These are phyloP conservation scores for Dendronephthya gigantea DNA, from an alignment of 64 coral and sea anemone genomes.

Conservation along the genomic window DNA sequence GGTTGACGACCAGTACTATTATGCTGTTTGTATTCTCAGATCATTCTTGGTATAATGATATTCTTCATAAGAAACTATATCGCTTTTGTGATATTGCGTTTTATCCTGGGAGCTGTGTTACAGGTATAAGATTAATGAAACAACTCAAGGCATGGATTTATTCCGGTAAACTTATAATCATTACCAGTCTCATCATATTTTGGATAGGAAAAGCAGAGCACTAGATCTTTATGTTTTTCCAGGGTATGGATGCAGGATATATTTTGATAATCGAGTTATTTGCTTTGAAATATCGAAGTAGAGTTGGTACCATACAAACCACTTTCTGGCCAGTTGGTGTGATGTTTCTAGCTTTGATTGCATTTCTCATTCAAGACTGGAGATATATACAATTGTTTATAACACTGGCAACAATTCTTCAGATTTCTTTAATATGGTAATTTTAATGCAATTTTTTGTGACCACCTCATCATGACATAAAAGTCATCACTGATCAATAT, in stretches of 20 bases:
- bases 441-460: background rate
- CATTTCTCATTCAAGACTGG: background rate
- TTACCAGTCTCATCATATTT: background rate
- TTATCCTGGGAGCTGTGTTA: background rate
- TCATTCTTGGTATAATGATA: background rate
- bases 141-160: too few relatives aligned
- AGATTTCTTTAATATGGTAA: background rate
- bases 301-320: background rate
- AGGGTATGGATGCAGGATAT: background rate
- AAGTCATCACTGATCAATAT: too few relatives aligned
- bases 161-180: too few relatives aligned
- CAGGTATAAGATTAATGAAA: too few relatives aligned
- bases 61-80: background rate
- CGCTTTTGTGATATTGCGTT: background rate
- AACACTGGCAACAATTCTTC: background rate
- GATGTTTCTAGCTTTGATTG: background rate
- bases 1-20: background rate
- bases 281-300: background rate
- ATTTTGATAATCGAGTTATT: background rate
- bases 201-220: background rate
- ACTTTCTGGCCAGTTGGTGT: background rate
- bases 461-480: too few relatives aligned
- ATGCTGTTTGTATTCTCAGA: background rate
- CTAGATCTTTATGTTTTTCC: background rate
- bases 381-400: background rate